Conservation (phyloP, 1,140 invertebrate genomes). For the Subanguina moxae region DNA sequence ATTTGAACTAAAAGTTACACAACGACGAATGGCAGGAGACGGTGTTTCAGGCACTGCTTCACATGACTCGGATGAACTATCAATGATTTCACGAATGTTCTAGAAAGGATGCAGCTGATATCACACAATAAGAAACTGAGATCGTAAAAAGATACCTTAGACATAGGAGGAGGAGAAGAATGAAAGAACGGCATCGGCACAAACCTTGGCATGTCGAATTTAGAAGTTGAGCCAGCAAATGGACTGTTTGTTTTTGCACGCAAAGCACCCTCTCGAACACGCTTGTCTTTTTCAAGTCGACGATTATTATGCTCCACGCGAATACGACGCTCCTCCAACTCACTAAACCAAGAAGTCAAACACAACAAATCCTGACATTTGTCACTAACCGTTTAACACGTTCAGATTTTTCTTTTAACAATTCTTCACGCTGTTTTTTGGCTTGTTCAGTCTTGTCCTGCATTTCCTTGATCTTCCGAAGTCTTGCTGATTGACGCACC, state of each 20-base stretch:
- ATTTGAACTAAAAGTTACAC: too few species aligned
- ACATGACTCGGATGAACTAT: neutral
- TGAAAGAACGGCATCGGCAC: neutral
- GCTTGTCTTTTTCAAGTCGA: neutral
- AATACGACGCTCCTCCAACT: neutral
- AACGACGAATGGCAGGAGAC: too few species aligned
- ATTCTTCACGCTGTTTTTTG: neutral
- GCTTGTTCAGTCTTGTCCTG: slow-evolving; percentile 1
- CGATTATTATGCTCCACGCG: neutral
- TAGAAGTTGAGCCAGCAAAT: neutral
- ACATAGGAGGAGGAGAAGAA: neutral
- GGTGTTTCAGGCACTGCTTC: neutral
- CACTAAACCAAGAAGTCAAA: neutral
- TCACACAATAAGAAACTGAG: neutral
- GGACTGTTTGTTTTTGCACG: neutral
- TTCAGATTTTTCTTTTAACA: neutral
- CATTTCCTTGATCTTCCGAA: slow-evolving; percentile 1
- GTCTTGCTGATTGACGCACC: neutral
- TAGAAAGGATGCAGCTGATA: too few species aligned
- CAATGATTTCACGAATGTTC: neutral
- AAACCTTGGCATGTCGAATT: neutral
- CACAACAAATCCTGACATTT: too few species aligned
- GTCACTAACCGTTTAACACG: neutral
- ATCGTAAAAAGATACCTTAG: neutral
- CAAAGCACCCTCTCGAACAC: neutral